Percentiles rank a stretch among this genome's conserved stretches.
phyloP scores from a whole-genome alignment of 2,113 vertebrate genomes.

The Perca schrenkii region DNA sequence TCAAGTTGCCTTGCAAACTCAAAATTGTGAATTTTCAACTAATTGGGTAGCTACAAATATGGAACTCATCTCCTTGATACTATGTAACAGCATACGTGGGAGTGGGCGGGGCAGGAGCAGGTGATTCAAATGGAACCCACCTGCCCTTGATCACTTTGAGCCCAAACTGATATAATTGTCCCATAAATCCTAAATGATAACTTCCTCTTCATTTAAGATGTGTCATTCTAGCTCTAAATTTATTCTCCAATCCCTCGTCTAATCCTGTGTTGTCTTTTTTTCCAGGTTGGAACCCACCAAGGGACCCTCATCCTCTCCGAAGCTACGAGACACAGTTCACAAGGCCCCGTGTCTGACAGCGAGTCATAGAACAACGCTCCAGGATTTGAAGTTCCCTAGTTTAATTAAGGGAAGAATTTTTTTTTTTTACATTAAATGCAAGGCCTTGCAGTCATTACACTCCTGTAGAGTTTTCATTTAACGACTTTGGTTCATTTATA shows the following conservation, averaged over 20 bases:
- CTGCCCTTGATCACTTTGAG: no score
- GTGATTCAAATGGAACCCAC: no score
- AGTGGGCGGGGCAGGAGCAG: no score
- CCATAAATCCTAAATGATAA: neutral
- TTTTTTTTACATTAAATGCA: neutral
- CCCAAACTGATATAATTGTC: neutral
- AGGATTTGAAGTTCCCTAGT: conserved; percentile 31
- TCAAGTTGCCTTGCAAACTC: no score
- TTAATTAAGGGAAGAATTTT: conserved; percentile 50
- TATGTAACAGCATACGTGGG: no score
- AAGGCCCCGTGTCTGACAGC: conserved; percentile 9
- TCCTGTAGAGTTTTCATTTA: conserved; percentile 41
- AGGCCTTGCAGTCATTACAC: conserved; percentile 11
- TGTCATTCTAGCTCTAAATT: neutral
- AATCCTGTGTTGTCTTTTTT: conserved; percentile 36
- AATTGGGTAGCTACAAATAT: no score
- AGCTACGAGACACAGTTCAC: neutral
- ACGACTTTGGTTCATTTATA: conserved; percentile 29
- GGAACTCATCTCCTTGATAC: no score
- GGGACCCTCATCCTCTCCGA: conserved; percentile 21
- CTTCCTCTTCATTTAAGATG: neutral
- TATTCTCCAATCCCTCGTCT: neutral
- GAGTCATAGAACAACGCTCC: neutral
- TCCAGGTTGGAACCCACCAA: conserved; percentile 17
- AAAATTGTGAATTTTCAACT: no score